Conservation (phyloP, 2,797 vertebrate genomes). For the Cichlasoma orientale region DNA sequence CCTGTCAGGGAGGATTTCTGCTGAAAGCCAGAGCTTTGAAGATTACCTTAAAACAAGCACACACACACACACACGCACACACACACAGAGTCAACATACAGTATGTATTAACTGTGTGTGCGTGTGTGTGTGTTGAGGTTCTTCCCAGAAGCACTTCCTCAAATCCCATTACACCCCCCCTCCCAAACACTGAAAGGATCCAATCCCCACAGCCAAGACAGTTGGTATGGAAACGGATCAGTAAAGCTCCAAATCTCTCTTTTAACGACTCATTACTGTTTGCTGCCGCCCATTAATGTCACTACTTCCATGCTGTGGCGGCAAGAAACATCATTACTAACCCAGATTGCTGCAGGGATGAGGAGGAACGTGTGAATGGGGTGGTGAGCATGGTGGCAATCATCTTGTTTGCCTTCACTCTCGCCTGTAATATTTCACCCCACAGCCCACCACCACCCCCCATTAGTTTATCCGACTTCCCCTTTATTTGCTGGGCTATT, state of each 20-base stretch:
- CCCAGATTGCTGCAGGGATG: slow-evolving; percentile 49
- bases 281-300: slow-evolving; percentile 61
- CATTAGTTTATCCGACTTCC: slow-evolving; percentile 41
- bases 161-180: slow-evolving; percentile 61
- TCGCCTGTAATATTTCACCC: slow-evolving; percentile 54
- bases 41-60: slow-evolving; percentile 55
- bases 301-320: slow-evolving; percentile 30
- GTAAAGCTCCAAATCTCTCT: slow-evolving; percentile 64
- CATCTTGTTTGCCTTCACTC: slow-evolving; percentile 38
- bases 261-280: slow-evolving; percentile 70
- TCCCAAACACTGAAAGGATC: slow-evolving; percentile 41
- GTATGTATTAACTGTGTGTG: background rate
- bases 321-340: slow-evolving; percentile 40
- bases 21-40: slow-evolving; percentile 55
- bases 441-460: slow-evolving; percentile 32
- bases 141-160: slow-evolving; percentile 49
- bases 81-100: background rate
- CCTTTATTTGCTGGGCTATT: slow-evolving; percentile 26
- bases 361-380: slow-evolving; percentile 24
- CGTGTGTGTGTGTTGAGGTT: slow-evolving; percentile 32
- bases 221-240: slow-evolving; percentile 79
- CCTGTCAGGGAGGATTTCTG: slow-evolving; percentile 43
- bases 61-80: background rate
- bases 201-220: slow-evolving; percentile 62
- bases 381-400: slow-evolving; percentile 45